A percentile compares a stretch with the other conserved stretches of the same genome.
These are phyloP conservation scores for Amblyraja radiata DNA, from an alignment of 2,797 vertebrate species.

Conservation along the genomic window DNA sequence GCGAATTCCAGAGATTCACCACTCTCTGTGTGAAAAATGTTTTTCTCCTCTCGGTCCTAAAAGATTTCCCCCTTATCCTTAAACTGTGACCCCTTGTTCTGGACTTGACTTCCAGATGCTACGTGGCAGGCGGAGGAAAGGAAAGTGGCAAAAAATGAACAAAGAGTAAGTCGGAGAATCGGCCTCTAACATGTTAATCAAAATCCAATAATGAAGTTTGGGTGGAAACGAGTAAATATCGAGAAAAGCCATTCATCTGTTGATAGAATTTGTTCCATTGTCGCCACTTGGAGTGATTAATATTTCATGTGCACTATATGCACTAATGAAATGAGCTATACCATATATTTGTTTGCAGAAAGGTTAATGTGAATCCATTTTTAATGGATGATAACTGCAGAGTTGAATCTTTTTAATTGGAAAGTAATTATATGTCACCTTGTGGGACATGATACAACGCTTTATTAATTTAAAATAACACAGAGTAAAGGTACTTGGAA, in stretches of 20 bases:
- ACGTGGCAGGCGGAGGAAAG: not conserved
- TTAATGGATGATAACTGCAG: constrained; percentile 13
- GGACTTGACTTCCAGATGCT: not conserved
- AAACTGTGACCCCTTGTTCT: too few species aligned
- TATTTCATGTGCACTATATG: not conserved
- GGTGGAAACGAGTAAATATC: not conserved
- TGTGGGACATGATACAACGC: not conserved
- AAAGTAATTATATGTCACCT: constrained; percentile 32
- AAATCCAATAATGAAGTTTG: not conserved
- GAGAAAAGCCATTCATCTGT: not conserved
- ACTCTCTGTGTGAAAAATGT: too few species aligned
- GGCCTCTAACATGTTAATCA: not conserved
- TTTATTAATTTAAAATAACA: constrained; percentile 28
- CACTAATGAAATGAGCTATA: constrained; percentile 18
- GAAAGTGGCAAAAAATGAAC: not conserved
- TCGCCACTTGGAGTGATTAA: constrained; percentile 1
- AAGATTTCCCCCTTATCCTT: too few species aligned
- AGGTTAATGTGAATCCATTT: constrained; percentile 33
- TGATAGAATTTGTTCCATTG: not conserved
- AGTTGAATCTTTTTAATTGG: constrained; percentile 32
- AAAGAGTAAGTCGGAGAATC: not conserved
- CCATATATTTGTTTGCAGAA: constrained; percentile 30
- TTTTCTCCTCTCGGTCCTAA: too few species aligned
- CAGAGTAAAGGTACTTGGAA: not conserved
- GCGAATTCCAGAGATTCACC: too few species aligned